These are phyloP conservation scores for Palythoa grandiflora DNA, from an alignment of 92 coral and sea anemone genomes.

Conservation along the genomic window DNA sequence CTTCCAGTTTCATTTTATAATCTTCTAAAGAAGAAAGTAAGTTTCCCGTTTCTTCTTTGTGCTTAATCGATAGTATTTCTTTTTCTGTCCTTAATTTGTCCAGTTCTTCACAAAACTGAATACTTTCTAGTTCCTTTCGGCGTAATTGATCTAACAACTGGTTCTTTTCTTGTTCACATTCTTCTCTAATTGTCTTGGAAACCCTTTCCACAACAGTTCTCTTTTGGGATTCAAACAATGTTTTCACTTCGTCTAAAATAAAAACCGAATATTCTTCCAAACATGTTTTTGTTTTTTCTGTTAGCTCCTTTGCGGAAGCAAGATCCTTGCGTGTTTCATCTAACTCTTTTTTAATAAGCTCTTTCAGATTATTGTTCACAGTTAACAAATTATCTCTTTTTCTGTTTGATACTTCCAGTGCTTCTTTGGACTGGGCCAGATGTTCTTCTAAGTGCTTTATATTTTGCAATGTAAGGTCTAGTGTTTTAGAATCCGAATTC, in stretches of 20 bases:
- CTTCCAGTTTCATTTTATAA: conserved; percentile 66
- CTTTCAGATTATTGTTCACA: conserved; percentile 45
- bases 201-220: conserved; percentile 48
- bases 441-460: conserved; percentile 78
- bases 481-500: neutral
- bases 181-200: conserved; percentile 51
- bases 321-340: conserved; percentile 53
- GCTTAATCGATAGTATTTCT: conserved; percentile 50
- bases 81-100: conserved; percentile 56
- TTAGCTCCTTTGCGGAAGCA: conserved; percentile 46
- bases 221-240: conserved; percentile 43
- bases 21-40: conserved; percentile 54
- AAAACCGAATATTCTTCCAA: conserved; percentile 42
- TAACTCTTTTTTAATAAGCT: conserved; percentile 48
- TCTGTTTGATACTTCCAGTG: conserved; percentile 32
- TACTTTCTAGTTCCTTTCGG: conserved; percentile 41
- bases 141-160: conserved; percentile 41
- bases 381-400: conserved; percentile 44
- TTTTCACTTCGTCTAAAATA: conserved; percentile 50
- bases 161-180: conserved; percentile 66
- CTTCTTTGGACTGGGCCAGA: conserved; percentile 47
- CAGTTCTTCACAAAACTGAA: conserved; percentile 50
- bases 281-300: conserved; percentile 20
- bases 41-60: conserved; percentile 59
- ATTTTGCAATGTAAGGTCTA: conserved; percentile 60